Base-by-base conservation (phyloP, 2,888 invertebrate species). In the Sarcophaga variegata region DNA sequence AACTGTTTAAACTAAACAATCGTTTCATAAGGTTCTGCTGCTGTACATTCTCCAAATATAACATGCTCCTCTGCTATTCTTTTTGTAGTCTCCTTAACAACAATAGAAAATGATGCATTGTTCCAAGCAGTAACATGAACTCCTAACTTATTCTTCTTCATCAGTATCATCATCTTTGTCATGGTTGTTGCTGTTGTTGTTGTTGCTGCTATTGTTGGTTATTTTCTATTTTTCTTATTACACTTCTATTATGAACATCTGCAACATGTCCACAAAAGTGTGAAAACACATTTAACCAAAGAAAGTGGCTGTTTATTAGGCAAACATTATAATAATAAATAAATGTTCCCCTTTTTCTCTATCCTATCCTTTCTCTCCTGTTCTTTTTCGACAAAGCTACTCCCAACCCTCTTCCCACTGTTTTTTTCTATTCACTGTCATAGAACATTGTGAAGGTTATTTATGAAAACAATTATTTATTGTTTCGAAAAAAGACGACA, bases 281-380 rank as follows among this genome's bases (percentile, higher is more conserved):
- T 81, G 54, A 87, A 87, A 66, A 78, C 70, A 87, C 87, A 87
- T 84, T 84, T 87, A 76, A 75, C 87, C 69, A 71, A 75, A 82
- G 81, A 84, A 79, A 84, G 84, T 87, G 72, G 75, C 84, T 84
- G 81, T 87, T 87, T 87, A 87, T 87, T 87, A 87, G 76, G 79
- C 62, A 27, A 84, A 78, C 78, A 87, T 84, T 84, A 81, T 81
- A 78, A 76, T 54, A 54, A 17, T 54, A 54, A 54, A 54, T 72
- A 82, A 84, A 81, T 87, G 83, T 69, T 69, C 4, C n/a, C 67
- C 37, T 75, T 71, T 54, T 22, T 49, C n/a, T 22, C 59, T 8
- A 12, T 11, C 6, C 54, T 47, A 60, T 54, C 1, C 20, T 8
- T 37, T 8, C 37, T 37, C 6, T 25, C 4, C 25, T 63, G 0